Evolutionary conservation across 1,140 invertebrate species (phyloP).

Genomic region (fruit fly (Drosophila melanogaster)): DNA sequence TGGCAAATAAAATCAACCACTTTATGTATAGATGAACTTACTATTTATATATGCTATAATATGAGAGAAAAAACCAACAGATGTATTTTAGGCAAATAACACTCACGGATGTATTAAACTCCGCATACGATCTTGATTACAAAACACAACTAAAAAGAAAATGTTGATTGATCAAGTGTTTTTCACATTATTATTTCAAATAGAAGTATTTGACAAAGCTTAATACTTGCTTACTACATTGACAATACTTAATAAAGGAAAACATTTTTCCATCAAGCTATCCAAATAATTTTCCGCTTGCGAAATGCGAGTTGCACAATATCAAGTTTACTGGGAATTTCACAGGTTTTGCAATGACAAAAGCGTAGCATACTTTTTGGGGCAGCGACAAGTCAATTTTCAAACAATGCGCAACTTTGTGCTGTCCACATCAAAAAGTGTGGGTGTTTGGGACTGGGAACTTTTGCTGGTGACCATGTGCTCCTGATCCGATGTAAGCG

Average conservation of each 20-base stretch:
- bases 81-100: too few species aligned
- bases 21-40: background rate
- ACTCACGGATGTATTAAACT: too few species aligned
- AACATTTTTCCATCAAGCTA: too few species aligned
- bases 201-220: too few species aligned
- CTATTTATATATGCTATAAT: background rate
- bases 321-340: background rate
- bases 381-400: slow-evolving; percentile 21
- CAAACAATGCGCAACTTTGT: slow-evolving; percentile 27
- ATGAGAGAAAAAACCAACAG: background rate
- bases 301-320: too few species aligned
- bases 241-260: background rate
- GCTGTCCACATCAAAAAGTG: slow-evolving; percentile 1
- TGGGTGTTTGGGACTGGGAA: background rate
- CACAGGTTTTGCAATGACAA: slow-evolving; percentile 4
- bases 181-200: too few species aligned
- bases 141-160: too few species aligned
- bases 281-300: too few species aligned
- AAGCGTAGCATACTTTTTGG: slow-evolving; percentile 36
- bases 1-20: background rate
- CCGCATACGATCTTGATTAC: too few species aligned
- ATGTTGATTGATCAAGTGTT: too few species aligned
- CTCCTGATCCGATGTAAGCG: slow-evolving; percentile 63
- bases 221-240: too few species aligned
- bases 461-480: slow-evolving; percentile 18